Percentiles rank a stretch among this genome's conserved stretches.
Conservation (phyloP, 1,140 invertebrate genomes). For the Cryptotermes secundus region DNA sequence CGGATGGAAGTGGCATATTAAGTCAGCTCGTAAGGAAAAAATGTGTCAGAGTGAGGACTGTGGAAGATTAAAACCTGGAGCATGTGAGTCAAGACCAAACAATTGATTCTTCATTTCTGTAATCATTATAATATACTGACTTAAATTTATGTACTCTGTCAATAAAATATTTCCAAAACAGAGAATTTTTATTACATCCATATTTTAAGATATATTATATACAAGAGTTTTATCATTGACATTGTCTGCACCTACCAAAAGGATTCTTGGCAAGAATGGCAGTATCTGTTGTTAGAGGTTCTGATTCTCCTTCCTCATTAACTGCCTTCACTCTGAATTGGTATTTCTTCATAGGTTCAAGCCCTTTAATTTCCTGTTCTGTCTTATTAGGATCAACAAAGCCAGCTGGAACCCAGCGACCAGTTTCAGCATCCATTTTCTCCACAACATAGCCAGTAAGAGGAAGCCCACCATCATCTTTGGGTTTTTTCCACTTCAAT, state of each 20-base stretch:
- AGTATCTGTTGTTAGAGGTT: constrained; percentile 84
- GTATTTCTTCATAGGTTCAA: constrained; percentile 91
- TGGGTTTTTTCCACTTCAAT: constrained; percentile 92
- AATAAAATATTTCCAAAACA: neutral
- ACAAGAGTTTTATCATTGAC: no score
- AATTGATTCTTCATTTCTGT: no score
- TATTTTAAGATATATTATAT: no score
- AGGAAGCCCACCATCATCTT: constrained; percentile 92
- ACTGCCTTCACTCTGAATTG: constrained; percentile 93
- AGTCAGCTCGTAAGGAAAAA: no score
- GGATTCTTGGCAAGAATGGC: constrained; percentile 94
- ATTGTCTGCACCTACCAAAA: constrained; percentile 61
- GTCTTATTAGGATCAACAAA: constrained; percentile 85
- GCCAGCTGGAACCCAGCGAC: constrained; percentile 83
- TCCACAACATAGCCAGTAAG: constrained; percentile 88
- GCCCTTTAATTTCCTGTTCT: constrained; percentile 80
- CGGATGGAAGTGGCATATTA: no score
- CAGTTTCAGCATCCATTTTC: constrained; percentile 85
- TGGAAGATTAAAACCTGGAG: no score
- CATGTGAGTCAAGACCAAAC: no score
- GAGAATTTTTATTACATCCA: neutral
- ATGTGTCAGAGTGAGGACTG: no score
- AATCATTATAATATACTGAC: no score
- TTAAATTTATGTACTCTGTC: neutral
- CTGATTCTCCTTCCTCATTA: constrained; percentile 95